phyloP scores from a whole-genome alignment of 2,113 vertebrate genomes.

The Hyla sarda region DNA sequence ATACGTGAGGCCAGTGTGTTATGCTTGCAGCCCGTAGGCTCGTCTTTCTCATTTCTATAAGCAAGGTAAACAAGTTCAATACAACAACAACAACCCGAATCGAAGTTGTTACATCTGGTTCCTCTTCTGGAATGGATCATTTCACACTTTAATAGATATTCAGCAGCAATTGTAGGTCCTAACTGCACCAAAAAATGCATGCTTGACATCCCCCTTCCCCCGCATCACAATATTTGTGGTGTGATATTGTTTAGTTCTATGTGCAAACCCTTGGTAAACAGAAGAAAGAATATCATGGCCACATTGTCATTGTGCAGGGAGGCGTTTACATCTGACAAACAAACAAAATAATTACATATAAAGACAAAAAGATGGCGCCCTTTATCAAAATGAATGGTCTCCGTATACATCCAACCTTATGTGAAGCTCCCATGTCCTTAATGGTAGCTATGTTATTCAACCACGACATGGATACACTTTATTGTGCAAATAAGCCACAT shows the following conservation, averaged over 20 bases:
- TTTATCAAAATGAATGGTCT: slow-evolving; percentile 10
- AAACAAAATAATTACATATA: neutral
- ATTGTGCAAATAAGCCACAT: slow-evolving; percentile 2
- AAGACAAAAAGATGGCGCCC: neutral
- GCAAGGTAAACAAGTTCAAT: neutral
- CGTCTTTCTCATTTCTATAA: neutral
- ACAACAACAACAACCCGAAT: neutral
- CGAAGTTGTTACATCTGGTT: neutral
- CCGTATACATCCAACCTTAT: neutral
- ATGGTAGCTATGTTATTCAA: neutral
- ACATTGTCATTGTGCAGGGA: neutral
- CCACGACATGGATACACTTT: neutral
- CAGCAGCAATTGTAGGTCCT: slow-evolving; percentile 14
- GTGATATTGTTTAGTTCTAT: neutral
- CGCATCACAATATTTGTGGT: no score
- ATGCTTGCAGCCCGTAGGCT: neutral
- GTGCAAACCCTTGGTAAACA: neutral
- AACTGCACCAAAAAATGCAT: neutral
- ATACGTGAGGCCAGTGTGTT: neutral
- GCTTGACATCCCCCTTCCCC: neutral
- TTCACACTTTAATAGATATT: neutral
- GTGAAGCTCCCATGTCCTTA: neutral
- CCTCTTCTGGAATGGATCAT: neutral
- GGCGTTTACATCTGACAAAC: neutral
- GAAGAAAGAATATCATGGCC: neutral